Evolutionary conservation across 1,140 invertebrate genomes (phyloP).

Genomic region (Drosophila leontia): DNA sequence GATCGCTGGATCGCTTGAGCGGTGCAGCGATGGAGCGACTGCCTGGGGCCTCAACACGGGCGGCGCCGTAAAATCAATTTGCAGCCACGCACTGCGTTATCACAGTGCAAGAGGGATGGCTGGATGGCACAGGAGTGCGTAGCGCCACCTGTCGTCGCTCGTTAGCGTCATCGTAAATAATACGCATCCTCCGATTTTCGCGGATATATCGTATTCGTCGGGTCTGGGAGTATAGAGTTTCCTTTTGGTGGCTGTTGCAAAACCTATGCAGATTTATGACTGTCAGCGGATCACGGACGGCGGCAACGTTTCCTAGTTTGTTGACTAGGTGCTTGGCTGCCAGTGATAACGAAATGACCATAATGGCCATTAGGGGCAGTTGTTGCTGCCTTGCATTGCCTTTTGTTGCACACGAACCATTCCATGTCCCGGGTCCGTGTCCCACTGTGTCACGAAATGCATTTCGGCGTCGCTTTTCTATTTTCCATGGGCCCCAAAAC

Average conservation of each 20-base stretch:
- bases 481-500: constrained; percentile 11
- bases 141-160: constrained; percentile 78
- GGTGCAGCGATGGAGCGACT: constrained; percentile 3
- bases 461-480: constrained; percentile 51
- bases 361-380: constrained; percentile 79
- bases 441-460: constrained; percentile 80
- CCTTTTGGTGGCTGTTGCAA: constrained; percentile 53
- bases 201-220: not conserved
- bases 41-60: constrained; percentile 63
- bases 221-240: constrained; percentile 12
- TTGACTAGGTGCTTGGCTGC: constrained; percentile 2
- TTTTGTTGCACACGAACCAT: constrained; percentile 59
- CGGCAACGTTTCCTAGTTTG: constrained; percentile 65
- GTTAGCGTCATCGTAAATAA: constrained; percentile 83
- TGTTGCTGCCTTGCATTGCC: constrained; percentile 35
- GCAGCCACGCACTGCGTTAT: constrained; percentile 73
- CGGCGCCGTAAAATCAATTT: constrained; percentile 82
- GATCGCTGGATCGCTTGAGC: constrained; percentile 2
- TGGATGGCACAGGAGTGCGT: constrained; percentile 35
- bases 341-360: constrained; percentile 78
- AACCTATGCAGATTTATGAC: constrained; percentile 80
- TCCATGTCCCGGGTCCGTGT: constrained; percentile 52
- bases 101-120: constrained; percentile 43
- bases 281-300: constrained; percentile 53
- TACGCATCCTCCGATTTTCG: constrained; percentile 50